phyloP scores from a whole-genome alignment of 1,140 invertebrate species.

The Colletes latitarsis region DNA sequence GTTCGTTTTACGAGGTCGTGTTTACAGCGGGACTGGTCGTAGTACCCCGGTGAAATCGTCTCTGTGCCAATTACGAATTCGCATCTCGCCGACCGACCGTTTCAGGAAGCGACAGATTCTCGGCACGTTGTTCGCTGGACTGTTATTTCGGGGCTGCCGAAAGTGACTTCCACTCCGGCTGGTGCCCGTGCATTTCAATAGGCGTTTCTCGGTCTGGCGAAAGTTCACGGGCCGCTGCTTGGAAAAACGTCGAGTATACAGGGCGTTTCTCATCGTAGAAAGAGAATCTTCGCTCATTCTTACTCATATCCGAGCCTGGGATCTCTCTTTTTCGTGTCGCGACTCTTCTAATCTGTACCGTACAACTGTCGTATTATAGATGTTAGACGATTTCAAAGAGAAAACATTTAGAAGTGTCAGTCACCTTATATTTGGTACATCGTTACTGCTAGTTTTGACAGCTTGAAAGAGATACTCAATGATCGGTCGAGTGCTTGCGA shows the following conservation, averaged over 20 bases:
- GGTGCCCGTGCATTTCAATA: constrained; percentile 58
- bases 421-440: too few species aligned
- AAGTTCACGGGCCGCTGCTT: constrained; percentile 45
- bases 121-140: constrained; percentile 59
- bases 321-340: too few species aligned
- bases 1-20: constrained; percentile 47
- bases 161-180: constrained; percentile 62
- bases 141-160: constrained; percentile 65
- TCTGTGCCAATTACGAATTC: constrained; percentile 64
- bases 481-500: too few species aligned
- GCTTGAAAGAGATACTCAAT: too few species aligned
- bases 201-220: constrained; percentile 37
- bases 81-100: constrained; percentile 57
- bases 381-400: too few species aligned
- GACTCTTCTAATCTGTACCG: too few species aligned
- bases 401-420: too few species aligned
- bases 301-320: too few species aligned
- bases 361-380: too few species aligned
- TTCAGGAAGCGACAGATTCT: constrained; percentile 61
- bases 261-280: not conserved
- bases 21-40: constrained; percentile 37
- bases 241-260: constrained; percentile 20
- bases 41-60: constrained; percentile 51
- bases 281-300: not conserved
- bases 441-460: too few species aligned